Evolutionary conservation across 2,113 vertebrate species (phyloP).

Genomic region (Rhinolophus ferrumequinum): DNA sequence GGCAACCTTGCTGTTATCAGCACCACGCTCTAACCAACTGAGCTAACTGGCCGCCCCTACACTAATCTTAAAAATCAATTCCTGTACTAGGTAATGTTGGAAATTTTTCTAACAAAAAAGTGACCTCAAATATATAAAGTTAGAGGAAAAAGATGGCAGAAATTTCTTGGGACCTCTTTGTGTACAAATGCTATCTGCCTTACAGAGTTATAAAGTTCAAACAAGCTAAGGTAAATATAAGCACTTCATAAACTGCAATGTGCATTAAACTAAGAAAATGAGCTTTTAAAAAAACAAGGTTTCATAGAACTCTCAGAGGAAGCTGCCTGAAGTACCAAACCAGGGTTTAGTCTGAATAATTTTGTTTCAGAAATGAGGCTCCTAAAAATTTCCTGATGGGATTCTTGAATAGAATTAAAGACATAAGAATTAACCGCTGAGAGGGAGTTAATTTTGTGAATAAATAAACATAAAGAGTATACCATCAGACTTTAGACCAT

Average conservation of each 20-base stretch:
- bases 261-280: not conserved
- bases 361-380: not conserved
- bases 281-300: not conserved
- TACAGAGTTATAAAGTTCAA: constrained; percentile 17
- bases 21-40: too few species aligned
- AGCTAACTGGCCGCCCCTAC: not conserved
- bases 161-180: not conserved
- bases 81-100: not conserved
- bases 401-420: constrained; percentile 30
- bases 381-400: not conserved
- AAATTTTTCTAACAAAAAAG: not conserved
- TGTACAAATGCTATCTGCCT: not conserved
- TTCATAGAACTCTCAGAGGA: not conserved
- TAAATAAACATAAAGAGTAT: not conserved
- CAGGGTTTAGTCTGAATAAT: not conserved
- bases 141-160: not conserved
- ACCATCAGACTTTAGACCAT: not conserved
- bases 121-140: constrained; percentile 12
- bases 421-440: not conserved
- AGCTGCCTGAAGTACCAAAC: not conserved
- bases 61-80: not conserved
- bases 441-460: constrained; percentile 5
- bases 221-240: constrained; percentile 4
- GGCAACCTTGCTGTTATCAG: too few species aligned
- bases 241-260: not conserved